A percentile compares a stretch with the other conserved stretches of the same genome.
These are phyloP conservation scores for Nyctalus aviator DNA, from an alignment of 2,797 vertebrate genomes.

Conservation along the genomic window DNA sequence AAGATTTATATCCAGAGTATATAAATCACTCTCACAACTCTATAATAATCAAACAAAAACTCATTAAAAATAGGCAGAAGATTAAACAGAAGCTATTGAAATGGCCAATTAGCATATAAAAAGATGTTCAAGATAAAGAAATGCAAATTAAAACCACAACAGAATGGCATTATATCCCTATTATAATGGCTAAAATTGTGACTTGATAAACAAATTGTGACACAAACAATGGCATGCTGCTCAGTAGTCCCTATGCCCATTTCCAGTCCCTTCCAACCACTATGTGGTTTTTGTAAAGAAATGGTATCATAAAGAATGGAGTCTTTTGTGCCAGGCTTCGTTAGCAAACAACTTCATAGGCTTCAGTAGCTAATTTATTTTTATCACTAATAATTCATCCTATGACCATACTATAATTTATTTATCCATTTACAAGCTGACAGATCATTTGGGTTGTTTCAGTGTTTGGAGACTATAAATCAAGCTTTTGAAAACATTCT, in stretches of 20 bases:
- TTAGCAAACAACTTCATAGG: background rate
- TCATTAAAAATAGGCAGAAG: background rate
- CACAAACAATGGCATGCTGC: background rate
- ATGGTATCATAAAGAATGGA: background rate
- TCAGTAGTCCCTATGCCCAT: background rate
- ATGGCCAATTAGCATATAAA: background rate
- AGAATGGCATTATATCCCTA: background rate
- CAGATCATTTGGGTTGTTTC: background rate
- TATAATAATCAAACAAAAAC: background rate
- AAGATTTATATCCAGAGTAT: slow-evolving; percentile 17
- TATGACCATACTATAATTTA: background rate
- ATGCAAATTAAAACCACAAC: background rate
- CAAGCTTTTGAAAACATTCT: background rate
- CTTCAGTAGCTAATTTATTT: background rate
- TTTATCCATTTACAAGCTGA: background rate
- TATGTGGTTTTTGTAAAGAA: background rate
- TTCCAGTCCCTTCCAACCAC: background rate
- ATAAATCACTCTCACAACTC: slow-evolving; percentile 15
- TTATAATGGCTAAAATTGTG: background rate
- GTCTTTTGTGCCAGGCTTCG: background rate
- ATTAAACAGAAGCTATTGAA: background rate
- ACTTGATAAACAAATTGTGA: background rate
- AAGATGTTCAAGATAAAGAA: slow-evolving; percentile 45
- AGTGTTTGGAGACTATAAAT: slow-evolving; percentile 22
- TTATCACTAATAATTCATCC: background rate